Percentiles rank a stretch among this genome's conserved stretches.
Evolutionary conservation across 35 echinoderm and acorn worm species (phyloP).

Genomic region (Acanthaster planci): DNA sequence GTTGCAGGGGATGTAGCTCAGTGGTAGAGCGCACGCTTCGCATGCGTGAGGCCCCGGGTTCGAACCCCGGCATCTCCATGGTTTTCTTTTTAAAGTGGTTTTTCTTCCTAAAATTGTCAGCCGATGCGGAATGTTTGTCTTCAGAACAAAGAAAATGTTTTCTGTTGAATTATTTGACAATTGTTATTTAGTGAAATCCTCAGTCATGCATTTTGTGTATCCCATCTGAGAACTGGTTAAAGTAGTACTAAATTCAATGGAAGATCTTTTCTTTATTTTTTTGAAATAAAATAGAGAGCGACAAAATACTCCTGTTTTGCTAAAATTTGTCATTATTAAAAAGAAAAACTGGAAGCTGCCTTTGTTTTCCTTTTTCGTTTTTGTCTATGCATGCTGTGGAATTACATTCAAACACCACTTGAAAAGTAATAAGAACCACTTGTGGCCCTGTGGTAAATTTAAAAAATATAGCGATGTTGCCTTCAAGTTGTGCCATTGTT

Average conservation of each 20-base stretch:
- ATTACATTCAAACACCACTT: neutral
- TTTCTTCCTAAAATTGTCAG: neutral
- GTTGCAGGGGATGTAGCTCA: conserved; percentile 89
- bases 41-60: conserved; percentile 98
- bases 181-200: no score
- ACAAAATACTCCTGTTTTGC: no score
- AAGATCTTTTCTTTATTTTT: no score
- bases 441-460: neutral
- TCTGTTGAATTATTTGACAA: no score
- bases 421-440: neutral
- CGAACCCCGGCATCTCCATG: conserved; percentile 92
- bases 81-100: neutral
- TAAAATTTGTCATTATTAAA: neutral
- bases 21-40: conserved; percentile 98
- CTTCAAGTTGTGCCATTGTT: neutral
- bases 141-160: no score
- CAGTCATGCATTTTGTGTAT: no score
- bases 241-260: no score
- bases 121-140: neutral
- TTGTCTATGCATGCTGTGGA: neutral
- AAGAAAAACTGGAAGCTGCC: neutral
- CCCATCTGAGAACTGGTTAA: no score
- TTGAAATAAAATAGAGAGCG: no score
- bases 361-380: neutral
- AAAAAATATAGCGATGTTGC: neutral